A percentile compares a stretch with the other conserved stretches of the same genome.
Evolutionary conservation across 2,113 vertebrate genomes (phyloP).

Genomic region (Steatornis caripensis): DNA sequence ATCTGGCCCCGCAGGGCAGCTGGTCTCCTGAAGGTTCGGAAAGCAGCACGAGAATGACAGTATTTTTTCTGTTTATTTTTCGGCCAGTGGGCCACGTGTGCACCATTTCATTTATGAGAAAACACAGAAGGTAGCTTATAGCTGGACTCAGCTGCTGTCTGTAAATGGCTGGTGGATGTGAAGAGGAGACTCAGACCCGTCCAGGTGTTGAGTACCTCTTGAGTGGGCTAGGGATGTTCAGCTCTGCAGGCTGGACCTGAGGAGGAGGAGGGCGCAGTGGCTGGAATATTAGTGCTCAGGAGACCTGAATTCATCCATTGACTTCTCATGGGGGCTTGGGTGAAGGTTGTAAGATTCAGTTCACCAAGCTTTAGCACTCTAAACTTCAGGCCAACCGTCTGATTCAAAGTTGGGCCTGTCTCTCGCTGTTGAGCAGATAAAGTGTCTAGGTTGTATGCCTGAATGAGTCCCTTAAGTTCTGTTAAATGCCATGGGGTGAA

Average conservation of each 20-base stretch:
- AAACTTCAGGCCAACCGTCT: not conserved
- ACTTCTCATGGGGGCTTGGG: not conserved
- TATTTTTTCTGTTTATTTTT: not conserved
- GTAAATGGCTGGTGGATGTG: not conserved
- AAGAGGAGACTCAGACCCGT: not conserved
- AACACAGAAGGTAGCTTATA: not conserved
- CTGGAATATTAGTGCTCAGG: not conserved
- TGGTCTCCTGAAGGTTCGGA: not conserved
- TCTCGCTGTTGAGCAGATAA: not conserved
- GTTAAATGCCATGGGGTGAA: not conserved
- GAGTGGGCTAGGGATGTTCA: not conserved
- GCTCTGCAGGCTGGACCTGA: not conserved
- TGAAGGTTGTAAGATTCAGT: not conserved
- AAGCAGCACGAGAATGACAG: not conserved
- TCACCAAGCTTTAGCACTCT: not conserved
- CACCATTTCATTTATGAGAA: not conserved
- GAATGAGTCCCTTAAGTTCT: not conserved
- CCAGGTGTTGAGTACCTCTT: not conserved
- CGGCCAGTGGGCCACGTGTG: not conserved
- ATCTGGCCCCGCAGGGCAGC: accelerated
- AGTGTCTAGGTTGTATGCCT: not conserved
- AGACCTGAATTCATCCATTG: not conserved
- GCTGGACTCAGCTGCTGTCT: not conserved
- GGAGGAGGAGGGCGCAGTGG: not conserved
- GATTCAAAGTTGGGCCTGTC: not conserved